phyloP scores from a whole-genome alignment of 2,888 invertebrate species.

The Andrena marginata region DNA sequence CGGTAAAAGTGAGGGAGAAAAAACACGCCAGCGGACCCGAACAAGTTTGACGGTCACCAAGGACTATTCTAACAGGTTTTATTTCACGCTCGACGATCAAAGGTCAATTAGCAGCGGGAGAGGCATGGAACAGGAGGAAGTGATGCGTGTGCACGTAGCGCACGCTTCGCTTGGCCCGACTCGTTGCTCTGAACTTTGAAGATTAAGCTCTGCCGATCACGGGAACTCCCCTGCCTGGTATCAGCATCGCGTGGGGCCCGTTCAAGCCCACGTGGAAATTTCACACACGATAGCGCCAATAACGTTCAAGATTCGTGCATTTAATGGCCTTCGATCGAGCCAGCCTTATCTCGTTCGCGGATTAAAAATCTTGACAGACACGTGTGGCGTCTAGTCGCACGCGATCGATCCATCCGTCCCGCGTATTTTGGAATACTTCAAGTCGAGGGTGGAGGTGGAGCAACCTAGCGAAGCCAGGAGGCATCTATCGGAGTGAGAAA shows the following conservation, averaged over 20 bases:
- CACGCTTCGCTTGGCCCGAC: constrained; percentile 39
- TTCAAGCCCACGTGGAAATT: constrained; percentile 39
- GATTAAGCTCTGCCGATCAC: constrained; percentile 48
- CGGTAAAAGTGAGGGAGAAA: not conserved
- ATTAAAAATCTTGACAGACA: not conserved
- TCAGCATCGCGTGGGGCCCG: constrained; percentile 25
- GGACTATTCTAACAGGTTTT: constrained; percentile 30
- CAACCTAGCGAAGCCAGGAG: not conserved
- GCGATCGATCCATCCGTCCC: too few species aligned
- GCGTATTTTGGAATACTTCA: too few species aligned
- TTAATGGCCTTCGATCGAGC: not conserved
- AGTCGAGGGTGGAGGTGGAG: not conserved
- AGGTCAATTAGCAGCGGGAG: constrained; percentile 55
- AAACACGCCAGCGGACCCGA: not conserved
- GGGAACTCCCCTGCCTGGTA: constrained; percentile 21
- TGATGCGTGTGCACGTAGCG: constrained; percentile 32
- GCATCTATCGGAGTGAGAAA: not conserved
- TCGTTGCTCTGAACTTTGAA: constrained; percentile 59
- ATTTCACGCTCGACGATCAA: constrained; percentile 65
- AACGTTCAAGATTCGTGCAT: constrained; percentile 18
- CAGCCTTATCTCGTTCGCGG: not conserved
- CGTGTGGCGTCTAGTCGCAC: not conserved
- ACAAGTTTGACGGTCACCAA: constrained; percentile 10
- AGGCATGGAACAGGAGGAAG: constrained; percentile 28
- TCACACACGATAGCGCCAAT: constrained; percentile 38